Evolutionary conservation across 2,797 vertebrate species (phyloP), one percentile per base, ranked within the genome.

Genomic region (Acridotheres tristis): DNA sequence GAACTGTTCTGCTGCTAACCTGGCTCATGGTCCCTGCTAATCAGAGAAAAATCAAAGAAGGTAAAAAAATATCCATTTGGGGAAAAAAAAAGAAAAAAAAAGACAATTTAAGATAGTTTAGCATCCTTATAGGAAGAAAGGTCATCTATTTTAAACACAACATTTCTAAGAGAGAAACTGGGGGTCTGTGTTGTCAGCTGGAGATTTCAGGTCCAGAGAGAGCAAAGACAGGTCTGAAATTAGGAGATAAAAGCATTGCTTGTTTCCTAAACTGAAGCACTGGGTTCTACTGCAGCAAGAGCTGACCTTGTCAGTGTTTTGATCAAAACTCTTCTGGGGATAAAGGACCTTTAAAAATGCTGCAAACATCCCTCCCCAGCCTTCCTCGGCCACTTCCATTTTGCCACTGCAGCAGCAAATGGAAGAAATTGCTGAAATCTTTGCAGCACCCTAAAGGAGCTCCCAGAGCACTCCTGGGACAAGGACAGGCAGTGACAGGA

Each of bases 211-310:
- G 97, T 90, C 96, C 95, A 74, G 67, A 91, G 97, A 94, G 96
- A 95, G 83, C 43, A 83, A 32, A 93, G 96, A 93, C 88, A 72
- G 47, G 93, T 88, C 76, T 96, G 97, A 95, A 96, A 95, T 95
- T 47, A 94, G 48, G 89, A 98, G 98, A 98, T 97, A 97, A 98
- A 98, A 96, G 94, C 96, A 97, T 88, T 97, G 95, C 95, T 97
- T 96, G 93, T 97, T 98, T 98, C 97, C 98, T 97, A 94, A 94
- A 88, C 95, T 51, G 80, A 96, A 93, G 94, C 94, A 93, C 87
- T 96, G 97, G 82, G 96, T 94, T 96, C 86, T 51, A 85, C 77
- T 95, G 81, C 95, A 93, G 90, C 96, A 98, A 98, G 98, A 89
- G 94, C 66, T 95, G 97, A 98, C 98, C 97, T 97, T 98, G 97